Conservation (phyloP, 35 echinoderm and acorn worm species). For the Nesometra sesokonis region DNA sequence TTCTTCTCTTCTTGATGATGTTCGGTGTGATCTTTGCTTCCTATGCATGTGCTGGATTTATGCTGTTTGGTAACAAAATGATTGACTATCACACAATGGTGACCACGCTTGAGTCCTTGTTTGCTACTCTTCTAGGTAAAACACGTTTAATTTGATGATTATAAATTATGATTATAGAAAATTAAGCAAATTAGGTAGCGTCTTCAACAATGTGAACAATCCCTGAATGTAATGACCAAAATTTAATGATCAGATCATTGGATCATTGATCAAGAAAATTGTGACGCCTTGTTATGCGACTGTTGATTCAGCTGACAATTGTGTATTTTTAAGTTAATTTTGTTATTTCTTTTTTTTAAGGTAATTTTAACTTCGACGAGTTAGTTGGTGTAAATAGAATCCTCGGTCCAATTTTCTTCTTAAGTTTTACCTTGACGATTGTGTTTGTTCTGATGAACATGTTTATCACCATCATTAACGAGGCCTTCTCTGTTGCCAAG, state of each 20-base stretch:
- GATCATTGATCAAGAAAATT: no score
- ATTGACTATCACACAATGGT: not conserved
- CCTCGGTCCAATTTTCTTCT: slow-evolving; percentile 89
- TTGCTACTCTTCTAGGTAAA: slow-evolving; percentile 5
- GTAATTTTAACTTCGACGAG: slow-evolving; percentile 81
- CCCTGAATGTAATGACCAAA: no score
- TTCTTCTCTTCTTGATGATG: slow-evolving; percentile 5
- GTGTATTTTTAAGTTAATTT: no score
- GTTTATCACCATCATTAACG: slow-evolving; percentile 99
- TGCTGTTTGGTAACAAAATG: slow-evolving; percentile 5
- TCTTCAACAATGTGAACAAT: no score
- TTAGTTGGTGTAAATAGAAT: slow-evolving; percentile 45
- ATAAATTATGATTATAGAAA: no score
- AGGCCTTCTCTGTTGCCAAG: slow-evolving; percentile 58
- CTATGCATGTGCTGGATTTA: not conserved
- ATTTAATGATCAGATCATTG: no score
- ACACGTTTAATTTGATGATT: no score
- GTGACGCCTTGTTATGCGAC: no score
- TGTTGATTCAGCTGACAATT: no score
- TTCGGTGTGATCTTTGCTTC: not conserved
- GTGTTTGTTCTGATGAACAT: slow-evolving; percentile 94
- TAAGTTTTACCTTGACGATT: slow-evolving; percentile 67
- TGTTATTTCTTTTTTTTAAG: slow-evolving; percentile 10
- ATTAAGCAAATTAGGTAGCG: no score
- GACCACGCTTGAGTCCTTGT: not conserved